A percentile compares a stretch with the other conserved stretches of the same genome.
Evolutionary conservation across 2,113 vertebrate species (phyloP).

Genomic region (Psilopsiagon aurifrons): DNA sequence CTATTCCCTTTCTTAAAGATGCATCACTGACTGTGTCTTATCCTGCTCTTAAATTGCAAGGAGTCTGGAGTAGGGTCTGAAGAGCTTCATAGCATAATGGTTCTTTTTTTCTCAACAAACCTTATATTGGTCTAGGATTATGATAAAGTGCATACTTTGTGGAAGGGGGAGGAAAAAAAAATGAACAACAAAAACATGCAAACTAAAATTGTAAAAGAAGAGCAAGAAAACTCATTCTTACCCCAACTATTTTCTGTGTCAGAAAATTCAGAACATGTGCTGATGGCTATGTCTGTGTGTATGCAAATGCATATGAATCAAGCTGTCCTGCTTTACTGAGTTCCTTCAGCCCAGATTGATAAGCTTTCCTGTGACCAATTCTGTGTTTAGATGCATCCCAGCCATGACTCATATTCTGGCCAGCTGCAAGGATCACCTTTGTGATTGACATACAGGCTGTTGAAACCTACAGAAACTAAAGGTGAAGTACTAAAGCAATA

Average conservation of each 20-base stretch:
- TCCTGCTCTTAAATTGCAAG: not conserved
- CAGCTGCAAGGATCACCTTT: not conserved
- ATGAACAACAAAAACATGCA: not conserved
- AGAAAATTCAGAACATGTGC: not conserved
- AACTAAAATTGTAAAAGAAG: not conserved
- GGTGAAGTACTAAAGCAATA: not conserved
- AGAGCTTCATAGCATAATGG: not conserved
- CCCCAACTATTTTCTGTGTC: not conserved
- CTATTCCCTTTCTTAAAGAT: not conserved
- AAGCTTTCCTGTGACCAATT: not conserved
- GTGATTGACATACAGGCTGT: not conserved
- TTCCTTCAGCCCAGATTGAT: not conserved
- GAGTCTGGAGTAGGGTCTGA: not conserved
- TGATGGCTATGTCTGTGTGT: not conserved
- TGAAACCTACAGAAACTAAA: not conserved
- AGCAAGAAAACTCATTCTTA: not conserved
- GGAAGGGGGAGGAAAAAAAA: not conserved
- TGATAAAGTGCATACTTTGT: not conserved
- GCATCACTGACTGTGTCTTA: rapidly evolving
- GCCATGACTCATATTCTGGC: not conserved
- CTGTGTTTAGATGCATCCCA: not conserved
- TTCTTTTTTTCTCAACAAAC: not conserved
- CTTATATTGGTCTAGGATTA: not conserved
- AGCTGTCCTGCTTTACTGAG: not conserved
- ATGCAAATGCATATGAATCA: not conserved